phyloP scores from a whole-genome alignment of 2,888 invertebrate species.

The Cerastoderma edule region DNA sequence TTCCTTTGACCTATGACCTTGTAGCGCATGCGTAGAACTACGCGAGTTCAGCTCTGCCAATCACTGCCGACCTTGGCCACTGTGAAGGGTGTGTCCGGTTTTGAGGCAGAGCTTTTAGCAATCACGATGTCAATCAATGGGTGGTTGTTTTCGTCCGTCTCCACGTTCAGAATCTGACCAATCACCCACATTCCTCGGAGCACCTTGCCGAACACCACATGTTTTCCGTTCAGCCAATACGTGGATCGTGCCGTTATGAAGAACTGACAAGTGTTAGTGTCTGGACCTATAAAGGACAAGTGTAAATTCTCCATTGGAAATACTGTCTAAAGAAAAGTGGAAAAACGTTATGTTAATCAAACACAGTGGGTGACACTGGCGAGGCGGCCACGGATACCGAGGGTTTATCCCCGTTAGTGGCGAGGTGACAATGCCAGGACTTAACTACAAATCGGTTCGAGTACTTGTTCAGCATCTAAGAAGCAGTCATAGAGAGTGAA shows the following conservation, averaged over 20 bases:
- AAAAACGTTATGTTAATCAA: too few species aligned
- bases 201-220: constrained; percentile 93
- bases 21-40: too few species aligned
- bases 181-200: constrained; percentile 92
- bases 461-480: too few species aligned
- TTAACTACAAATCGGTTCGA: too few species aligned
- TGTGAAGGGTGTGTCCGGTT: constrained; percentile 67
- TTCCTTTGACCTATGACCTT: too few species aligned
- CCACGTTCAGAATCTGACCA: constrained; percentile 89
- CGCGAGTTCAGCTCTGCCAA: constrained; percentile 44
- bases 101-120: constrained; percentile 87
- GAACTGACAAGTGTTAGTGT: constrained; percentile 97
- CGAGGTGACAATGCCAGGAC: too few species aligned
- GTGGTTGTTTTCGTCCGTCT: constrained; percentile 87
- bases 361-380: too few species aligned
- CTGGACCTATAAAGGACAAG: constrained; percentile 86
- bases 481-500: too few species aligned
- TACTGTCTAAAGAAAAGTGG: too few species aligned
- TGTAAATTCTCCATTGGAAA: too few species aligned
- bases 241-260: constrained; percentile 94
- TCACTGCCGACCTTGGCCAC: constrained; percentile 52
- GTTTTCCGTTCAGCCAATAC: constrained; percentile 94
- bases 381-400: too few species aligned
- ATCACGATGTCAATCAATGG: constrained; percentile 90
- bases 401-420: too few species aligned